Conservation (phyloP, 1,140 invertebrate genomes). For the Lithobius niger region DNA sequence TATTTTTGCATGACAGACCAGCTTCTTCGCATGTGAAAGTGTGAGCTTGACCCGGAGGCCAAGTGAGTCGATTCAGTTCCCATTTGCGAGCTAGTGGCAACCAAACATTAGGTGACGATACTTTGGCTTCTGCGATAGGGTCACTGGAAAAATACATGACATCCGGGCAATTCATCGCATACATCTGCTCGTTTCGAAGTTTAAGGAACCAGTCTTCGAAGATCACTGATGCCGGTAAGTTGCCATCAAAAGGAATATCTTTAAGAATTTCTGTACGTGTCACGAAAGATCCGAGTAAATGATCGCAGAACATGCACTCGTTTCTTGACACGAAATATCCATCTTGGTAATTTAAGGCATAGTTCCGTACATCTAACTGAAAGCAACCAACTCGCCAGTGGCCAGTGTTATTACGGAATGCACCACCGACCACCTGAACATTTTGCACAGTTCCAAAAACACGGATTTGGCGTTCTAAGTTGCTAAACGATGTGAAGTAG, state of each 20-base stretch:
- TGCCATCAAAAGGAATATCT: conserved; percentile 15
- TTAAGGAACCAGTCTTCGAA: conserved; percentile 13
- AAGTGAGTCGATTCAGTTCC: not conserved
- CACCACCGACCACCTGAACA: conserved; percentile 21
- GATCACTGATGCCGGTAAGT: conserved; percentile 11
- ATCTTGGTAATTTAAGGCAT: conserved; percentile 19
- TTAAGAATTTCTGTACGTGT: conserved; percentile 13
- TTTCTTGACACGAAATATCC: conserved; percentile 24
- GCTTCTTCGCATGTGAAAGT: not conserved
- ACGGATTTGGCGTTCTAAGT: conserved; percentile 23
- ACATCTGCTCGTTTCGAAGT: no score
- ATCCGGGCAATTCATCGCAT: conserved; percentile 17
- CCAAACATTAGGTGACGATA: conserved; percentile 16
- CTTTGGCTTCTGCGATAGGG: not conserved
- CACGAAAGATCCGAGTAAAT: conserved; percentile 25
- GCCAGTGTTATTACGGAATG: conserved; percentile 22
- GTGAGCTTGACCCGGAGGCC: not conserved
- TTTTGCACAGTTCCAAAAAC: conserved; percentile 17
- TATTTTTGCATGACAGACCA: not conserved
- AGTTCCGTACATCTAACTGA: conserved; percentile 22
- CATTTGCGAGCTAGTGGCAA: no score
- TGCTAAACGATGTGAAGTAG: conserved; percentile 13
- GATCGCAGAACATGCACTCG: conserved; percentile 29
- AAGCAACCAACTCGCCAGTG: conserved; percentile 27
- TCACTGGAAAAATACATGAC: conserved; percentile 3